Evolutionary conservation across 2,888 invertebrate genomes (phyloP).

Genomic region (Meiosimyza decipiens): DNA sequence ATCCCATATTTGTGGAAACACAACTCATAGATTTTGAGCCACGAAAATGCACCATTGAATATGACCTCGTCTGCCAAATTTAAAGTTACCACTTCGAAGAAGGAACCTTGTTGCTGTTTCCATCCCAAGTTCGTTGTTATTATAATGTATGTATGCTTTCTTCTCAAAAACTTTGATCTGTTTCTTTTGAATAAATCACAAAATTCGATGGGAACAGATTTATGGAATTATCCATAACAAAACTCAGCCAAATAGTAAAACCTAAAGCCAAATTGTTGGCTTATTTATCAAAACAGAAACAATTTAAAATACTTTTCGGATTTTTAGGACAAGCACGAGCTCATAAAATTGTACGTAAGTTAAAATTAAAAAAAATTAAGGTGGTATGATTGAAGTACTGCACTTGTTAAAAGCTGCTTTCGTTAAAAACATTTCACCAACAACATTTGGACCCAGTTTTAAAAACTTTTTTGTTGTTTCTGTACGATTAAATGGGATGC

Average conservation of each 20-base stretch:
- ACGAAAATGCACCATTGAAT: too few relatives aligned
- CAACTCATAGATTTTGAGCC: too few relatives aligned
- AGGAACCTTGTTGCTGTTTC: too few relatives aligned
- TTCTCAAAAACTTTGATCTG: too few relatives aligned
- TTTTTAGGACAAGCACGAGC: neutral
- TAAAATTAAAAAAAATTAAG: neutral
- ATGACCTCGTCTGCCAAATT: too few relatives aligned
- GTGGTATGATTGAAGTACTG: neutral
- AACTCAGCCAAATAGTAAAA: neutral
- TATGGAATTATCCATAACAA: neutral
- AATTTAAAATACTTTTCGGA: constrained; percentile 4
- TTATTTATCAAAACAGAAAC: neutral
- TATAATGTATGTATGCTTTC: too few relatives aligned
- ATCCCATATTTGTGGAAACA: too few relatives aligned
- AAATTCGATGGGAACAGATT: neutral
- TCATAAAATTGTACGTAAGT: neutral
- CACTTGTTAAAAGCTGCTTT: neutral
- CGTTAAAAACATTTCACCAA: too few relatives aligned
- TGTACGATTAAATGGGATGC: too few relatives aligned
- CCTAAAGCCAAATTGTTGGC: neutral
- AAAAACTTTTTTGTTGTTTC: neutral
- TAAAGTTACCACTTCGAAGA: too few relatives aligned
- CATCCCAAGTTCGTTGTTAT: too few relatives aligned
- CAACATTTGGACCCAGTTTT: neutral
- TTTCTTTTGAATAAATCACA: neutral